A percentile compares a stretch with the other conserved stretches of the same genome.
Conservation (phyloP, 1,140 invertebrate species). For the Agrilus planipennis region DNA sequence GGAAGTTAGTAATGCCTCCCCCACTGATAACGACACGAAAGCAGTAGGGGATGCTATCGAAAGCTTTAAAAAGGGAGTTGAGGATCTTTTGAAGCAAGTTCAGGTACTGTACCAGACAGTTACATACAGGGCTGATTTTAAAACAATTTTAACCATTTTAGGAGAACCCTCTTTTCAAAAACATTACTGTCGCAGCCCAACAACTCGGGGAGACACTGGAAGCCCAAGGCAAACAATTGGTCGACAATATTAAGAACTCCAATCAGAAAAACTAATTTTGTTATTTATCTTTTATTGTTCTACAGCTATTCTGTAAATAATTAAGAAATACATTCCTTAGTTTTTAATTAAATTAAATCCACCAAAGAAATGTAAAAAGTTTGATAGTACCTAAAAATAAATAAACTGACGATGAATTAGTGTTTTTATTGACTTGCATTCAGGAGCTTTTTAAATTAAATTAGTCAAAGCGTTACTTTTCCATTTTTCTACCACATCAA, state of each 20-base stretch:
- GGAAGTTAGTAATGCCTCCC: neutral
- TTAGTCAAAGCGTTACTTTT: no score
- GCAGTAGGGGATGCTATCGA: neutral
- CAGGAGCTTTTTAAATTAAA: no score
- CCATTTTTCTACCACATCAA: no score
- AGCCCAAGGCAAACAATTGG: neutral
- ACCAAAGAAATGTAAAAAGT: no score
- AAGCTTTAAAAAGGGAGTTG: neutral
- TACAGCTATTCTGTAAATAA: no score
- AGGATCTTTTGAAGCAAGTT: neutral
- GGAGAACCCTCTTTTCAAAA: neutral
- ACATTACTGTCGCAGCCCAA: neutral
- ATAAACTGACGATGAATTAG: no score
- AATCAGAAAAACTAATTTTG: no score
- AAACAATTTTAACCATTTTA: neutral
- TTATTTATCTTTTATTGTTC: no score
- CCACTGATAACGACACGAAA: neutral
- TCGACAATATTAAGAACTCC: neutral
- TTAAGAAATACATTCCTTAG: no score
- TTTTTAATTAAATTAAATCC: no score
- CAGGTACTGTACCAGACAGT: slow-evolving; percentile 2
- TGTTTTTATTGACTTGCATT: no score
- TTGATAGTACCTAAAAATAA: no score
- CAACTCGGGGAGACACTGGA: neutral
- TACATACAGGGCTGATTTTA: neutral